Evolutionary conservation across 1,140 invertebrate genomes (phyloP).

Genomic region (Agrypnia vestita): DNA sequence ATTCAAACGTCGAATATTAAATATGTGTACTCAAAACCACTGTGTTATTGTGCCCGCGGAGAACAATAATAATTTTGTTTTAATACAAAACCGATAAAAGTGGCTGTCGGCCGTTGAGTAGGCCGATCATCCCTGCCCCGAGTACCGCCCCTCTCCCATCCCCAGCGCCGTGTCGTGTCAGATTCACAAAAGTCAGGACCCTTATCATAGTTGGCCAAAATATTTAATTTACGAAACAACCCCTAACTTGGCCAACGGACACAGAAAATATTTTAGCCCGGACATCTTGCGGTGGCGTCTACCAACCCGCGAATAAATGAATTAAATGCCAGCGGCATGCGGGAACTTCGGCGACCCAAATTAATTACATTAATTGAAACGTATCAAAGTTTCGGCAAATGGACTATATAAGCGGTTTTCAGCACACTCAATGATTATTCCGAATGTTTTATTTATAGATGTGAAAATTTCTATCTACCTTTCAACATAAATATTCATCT

Average conservation of each 20-base stretch:
- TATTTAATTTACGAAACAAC: conserved; percentile 40
- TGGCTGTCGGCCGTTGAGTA: conserved; percentile 18
- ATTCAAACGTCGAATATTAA: too few species aligned
- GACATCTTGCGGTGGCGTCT: conserved; percentile 30
- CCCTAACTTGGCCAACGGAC: conserved; percentile 5
- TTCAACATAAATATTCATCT: too few species aligned
- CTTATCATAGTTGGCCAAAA: conserved; percentile 29
- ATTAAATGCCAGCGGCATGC: neutral
- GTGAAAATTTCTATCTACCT: too few species aligned
- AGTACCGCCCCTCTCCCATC: neutral
- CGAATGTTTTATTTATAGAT: too few species aligned
- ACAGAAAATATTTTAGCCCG: conserved; percentile 30
- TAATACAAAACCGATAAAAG: conserved; percentile 2
- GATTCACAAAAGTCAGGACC: conserved; percentile 19
- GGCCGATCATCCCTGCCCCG: neutral
- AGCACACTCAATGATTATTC: too few species aligned
- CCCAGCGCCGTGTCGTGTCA: neutral
- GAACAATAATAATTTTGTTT: neutral
- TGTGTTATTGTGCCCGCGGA: too few species aligned
- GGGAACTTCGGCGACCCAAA: conserved; percentile 3
- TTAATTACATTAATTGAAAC: conserved; percentile 32
- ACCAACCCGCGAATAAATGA: conserved; percentile 14
- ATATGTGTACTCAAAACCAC: too few species aligned
- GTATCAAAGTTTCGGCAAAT: conserved; percentile 2
- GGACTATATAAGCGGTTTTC: too few species aligned